phyloP scores from a whole-genome alignment of 2,113 vertebrate genomes.

The Barbus barbus region DNA sequence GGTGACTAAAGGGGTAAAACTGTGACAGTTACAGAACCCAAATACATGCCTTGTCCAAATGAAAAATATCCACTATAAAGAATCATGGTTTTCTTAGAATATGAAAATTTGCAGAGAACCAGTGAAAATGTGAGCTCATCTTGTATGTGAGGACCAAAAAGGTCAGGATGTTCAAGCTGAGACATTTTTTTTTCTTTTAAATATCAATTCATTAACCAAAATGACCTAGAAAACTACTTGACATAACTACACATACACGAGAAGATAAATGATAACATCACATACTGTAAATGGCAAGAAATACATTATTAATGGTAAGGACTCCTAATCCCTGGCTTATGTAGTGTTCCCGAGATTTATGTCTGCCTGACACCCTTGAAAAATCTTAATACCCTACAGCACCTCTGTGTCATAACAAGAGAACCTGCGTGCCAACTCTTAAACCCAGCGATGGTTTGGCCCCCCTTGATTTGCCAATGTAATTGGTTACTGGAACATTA shows the following conservation, averaged over 20 bases:
- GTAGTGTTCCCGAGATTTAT: not conserved
- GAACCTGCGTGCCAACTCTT: not conserved
- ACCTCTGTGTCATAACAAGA: not conserved
- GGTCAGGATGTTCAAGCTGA: not conserved
- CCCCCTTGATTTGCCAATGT: not conserved
- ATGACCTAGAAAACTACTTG: not conserved
- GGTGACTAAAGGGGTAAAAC: too few species aligned
- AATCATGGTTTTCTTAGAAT: too few species aligned
- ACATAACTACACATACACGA: not conserved
- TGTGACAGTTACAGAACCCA: too few species aligned
- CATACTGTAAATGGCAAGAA: not conserved
- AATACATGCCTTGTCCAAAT: too few species aligned
- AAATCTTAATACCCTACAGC: not conserved
- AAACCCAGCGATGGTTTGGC: not conserved
- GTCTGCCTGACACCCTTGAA: not conserved
- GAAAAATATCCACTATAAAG: too few species aligned
- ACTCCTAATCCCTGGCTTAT: not conserved
- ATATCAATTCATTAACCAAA: not conserved
- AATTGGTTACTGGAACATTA: constrained; percentile 16
- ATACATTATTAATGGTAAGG: not conserved
- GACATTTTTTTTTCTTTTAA: not conserved
- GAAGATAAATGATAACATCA: not conserved
- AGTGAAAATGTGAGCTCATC: not conserved
- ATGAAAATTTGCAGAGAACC: not conserved
- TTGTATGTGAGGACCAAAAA: not conserved